A percentile compares a stretch with the other conserved stretches of the same genome.
Evolutionary conservation across 2,113 vertebrate genomes (phyloP).

Genomic region (Epinephelus cyanopodus): DNA sequence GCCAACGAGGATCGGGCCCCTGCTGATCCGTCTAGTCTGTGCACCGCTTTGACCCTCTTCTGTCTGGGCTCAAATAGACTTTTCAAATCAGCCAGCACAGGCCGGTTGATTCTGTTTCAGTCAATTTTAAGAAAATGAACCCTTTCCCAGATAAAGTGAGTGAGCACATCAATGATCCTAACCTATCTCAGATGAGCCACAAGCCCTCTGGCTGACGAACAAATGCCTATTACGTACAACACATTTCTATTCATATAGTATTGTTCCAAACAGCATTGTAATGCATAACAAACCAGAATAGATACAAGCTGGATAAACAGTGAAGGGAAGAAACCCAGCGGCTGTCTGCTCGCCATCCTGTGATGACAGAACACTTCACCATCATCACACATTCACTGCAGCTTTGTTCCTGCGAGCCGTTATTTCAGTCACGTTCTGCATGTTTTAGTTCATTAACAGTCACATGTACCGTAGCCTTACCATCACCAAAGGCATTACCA

Average conservation of each 20-base stretch:
- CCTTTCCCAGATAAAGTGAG: background rate
- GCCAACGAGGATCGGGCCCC: conserved; percentile 52
- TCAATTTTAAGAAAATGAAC: background rate
- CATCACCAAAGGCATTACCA: background rate
- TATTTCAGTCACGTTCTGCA: background rate
- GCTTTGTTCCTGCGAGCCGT: too few relatives aligned
- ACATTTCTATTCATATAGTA: background rate
- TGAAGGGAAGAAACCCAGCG: background rate
- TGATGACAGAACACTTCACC: background rate
- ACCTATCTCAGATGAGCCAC: background rate
- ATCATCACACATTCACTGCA: too few relatives aligned
- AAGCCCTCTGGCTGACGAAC: background rate
- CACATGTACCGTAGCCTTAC: background rate
- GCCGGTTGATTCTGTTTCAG: background rate
- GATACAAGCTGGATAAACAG: conserved; percentile 57
- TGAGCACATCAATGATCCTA: background rate
- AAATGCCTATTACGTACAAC: conserved; percentile 14
- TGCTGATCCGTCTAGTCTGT: conserved; percentile 43
- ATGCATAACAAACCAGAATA: conserved; percentile 1
- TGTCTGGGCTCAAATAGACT: conserved; percentile 31
- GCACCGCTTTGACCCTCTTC: conserved; percentile 32
- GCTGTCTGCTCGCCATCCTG: conserved; percentile 60
- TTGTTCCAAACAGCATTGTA: background rate
- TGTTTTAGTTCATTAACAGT: conserved; percentile 24
- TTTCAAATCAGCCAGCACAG: background rate